Percentiles rank a stretch among this genome's conserved stretches.
phyloP scores from a whole-genome alignment of 2,113 vertebrate species.

The Charina bottae region DNA sequence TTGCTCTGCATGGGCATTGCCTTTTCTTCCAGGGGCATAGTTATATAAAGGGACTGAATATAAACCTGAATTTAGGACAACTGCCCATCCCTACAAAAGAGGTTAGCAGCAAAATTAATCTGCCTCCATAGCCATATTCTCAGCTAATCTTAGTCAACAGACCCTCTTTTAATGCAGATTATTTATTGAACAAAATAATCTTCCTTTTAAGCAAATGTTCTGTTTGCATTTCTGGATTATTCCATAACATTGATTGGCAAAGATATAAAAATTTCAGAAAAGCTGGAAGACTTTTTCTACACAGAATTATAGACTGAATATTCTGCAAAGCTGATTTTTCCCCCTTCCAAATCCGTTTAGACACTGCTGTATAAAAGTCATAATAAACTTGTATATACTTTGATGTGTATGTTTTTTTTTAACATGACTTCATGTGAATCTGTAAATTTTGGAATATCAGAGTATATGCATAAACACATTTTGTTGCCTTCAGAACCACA shows the following conservation, averaged over 20 bases:
- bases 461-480: not conserved
- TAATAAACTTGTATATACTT: not conserved
- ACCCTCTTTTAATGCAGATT: not conserved
- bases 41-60: not conserved
- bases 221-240: not conserved
- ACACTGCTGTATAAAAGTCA: not conserved
- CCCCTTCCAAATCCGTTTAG: constrained; percentile 36
- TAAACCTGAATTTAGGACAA: not conserved
- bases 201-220: not conserved
- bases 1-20: not conserved
- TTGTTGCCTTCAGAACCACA: not conserved
- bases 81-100: not conserved
- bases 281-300: not conserved
- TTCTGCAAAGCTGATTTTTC: constrained; percentile 39
- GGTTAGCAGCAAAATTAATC: not conserved
- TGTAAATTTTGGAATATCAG: not conserved
- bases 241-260: not conserved
- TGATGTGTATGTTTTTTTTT: not conserved
- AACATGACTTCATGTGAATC: not conserved
- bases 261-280: not conserved
- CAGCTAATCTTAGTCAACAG: not conserved
- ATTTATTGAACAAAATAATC: not conserved
- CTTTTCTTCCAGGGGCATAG: not conserved
- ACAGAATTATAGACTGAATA: not conserved
- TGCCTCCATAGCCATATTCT: not conserved